Evolutionary conservation across 30 jellyfish, hydroid and myxozoan genomes (phyloP).

Genomic region (Cassiopea xamachana): DNA sequence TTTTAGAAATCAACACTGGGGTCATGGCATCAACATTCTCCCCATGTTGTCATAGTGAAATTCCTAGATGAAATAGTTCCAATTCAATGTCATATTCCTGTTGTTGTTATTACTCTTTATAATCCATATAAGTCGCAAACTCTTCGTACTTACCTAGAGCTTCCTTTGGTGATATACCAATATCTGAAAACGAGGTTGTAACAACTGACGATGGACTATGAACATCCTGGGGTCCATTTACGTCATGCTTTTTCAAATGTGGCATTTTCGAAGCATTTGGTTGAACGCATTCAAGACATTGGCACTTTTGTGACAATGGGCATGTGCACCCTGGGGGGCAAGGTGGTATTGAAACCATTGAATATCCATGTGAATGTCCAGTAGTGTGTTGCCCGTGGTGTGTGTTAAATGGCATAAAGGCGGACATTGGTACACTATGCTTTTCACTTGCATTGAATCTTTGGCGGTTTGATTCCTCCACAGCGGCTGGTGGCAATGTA

Average conservation of each 20-base stretch:
- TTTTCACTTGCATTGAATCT: conserved; percentile 73
- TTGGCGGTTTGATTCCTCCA: conserved; percentile 60
- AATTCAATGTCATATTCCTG: too few species aligned
- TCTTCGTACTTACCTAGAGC: conserved; percentile 35
- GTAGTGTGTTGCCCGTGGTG: conserved; percentile 80
- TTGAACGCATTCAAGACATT: conserved; percentile 87
- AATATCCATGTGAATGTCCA: conserved; percentile 72
- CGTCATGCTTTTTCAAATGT: conserved; percentile 37
- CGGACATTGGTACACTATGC: conserved; percentile 71
- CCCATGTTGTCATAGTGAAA: too few species aligned
- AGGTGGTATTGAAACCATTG: conserved; percentile 79
- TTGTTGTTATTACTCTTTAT: too few species aligned
- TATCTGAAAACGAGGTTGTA: conserved; percentile 66
- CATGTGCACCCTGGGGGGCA: conserved; percentile 99
- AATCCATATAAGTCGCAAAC: too few species aligned
- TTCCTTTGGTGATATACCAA: conserved; percentile 69
- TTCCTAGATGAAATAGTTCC: too few species aligned
- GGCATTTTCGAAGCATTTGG: conserved; percentile 56
- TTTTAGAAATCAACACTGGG: too few species aligned
- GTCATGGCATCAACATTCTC: too few species aligned
- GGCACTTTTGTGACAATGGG: conserved; percentile 89
- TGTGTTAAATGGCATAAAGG: conserved; percentile 88
- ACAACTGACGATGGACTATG: conserved; percentile 57
- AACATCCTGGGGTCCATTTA: conserved; percentile 69
- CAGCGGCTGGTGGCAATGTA: conserved; percentile 68